These are phyloP conservation scores for Drosophila willistoni DNA, from an alignment of 1,140 invertebrate species.

Conservation along the genomic window DNA sequence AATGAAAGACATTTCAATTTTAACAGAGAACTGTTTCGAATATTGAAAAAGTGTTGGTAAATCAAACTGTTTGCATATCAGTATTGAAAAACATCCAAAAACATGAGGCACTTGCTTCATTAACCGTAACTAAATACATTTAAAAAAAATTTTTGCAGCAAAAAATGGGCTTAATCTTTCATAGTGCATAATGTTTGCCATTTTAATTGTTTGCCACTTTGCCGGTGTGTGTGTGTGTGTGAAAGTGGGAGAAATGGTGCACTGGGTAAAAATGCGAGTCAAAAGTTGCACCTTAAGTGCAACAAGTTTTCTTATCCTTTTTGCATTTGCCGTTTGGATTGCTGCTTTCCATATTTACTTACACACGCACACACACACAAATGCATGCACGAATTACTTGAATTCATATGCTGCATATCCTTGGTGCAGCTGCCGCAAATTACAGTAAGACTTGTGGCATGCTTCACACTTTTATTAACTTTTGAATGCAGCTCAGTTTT, in stretches of 20 bases:
- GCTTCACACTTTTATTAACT: conserved; percentile 81
- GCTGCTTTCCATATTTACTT: neutral
- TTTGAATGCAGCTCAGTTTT: conserved; percentile 69
- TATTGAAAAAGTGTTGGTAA: too few relatives aligned
- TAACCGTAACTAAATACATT: too few relatives aligned
- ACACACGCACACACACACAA: conserved; percentile 13
- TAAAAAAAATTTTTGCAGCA: too few relatives aligned
- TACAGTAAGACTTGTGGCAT: conserved; percentile 80
- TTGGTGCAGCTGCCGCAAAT: conserved; percentile 75
- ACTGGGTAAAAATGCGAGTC: conserved; percentile 37
- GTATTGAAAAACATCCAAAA: too few relatives aligned
- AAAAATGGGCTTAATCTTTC: too few relatives aligned
- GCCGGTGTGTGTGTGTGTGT: neutral
- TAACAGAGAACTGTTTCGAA: too few relatives aligned
- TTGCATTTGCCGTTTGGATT: neutral
- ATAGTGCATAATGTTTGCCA: neutral
- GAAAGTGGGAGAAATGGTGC: neutral
- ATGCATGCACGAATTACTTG: conserved; percentile 45
- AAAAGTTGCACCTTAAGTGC: conserved; percentile 67
- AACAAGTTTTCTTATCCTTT: conserved; percentile 50
- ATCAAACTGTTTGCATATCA: too few relatives aligned
- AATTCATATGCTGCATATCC: conserved; percentile 75
- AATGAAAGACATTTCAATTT: too few relatives aligned
- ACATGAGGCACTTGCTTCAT: too few relatives aligned
- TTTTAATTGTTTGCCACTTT: conserved; percentile 71